Evolutionary conservation across 37 sponge, comb jelly and placozoan species (phyloP).

Genomic region (Halisarca cf. caerulea): DNA sequence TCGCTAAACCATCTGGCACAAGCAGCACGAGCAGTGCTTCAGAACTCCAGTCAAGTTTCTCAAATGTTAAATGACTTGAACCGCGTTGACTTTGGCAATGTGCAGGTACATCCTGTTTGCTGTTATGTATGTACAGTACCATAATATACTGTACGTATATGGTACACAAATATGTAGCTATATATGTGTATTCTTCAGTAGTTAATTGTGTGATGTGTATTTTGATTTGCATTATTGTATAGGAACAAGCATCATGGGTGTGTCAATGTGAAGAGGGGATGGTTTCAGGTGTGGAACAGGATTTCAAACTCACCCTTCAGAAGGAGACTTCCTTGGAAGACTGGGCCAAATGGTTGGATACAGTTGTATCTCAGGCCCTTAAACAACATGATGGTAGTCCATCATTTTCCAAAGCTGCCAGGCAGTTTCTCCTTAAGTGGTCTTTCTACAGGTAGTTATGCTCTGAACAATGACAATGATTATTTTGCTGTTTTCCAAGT

Average conservation of each 20-base stretch:
- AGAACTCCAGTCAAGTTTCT: constrained; percentile 90
- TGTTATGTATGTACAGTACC: no score
- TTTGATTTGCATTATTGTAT: no score
- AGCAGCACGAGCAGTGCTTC: constrained; percentile 97
- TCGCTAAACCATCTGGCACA: constrained; percentile 99
- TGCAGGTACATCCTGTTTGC: no score
- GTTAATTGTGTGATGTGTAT: no score
- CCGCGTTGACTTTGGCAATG: constrained; percentile 95
- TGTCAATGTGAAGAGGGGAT: constrained; percentile 96
- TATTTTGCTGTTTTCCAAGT: neutral
- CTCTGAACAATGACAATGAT: neutral
- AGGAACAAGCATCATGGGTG: constrained; percentile 99
- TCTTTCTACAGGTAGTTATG: constrained; percentile 93
- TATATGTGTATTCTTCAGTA: no score
- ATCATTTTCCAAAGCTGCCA: constrained; percentile 80
- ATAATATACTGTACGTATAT: no score
- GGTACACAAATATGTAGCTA: no score
- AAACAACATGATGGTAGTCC: constrained; percentile 60
- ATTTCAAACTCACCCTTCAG: constrained; percentile 93
- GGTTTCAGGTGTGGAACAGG: constrained; percentile 81
- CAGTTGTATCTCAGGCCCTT: constrained; percentile 79
- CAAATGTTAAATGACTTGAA: constrained; percentile 97
- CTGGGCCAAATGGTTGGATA: constrained; percentile 94
- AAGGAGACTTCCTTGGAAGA: constrained; percentile 91
- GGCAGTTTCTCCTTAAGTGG: constrained; percentile 98